Base-by-base conservation (phyloP, 2,113 vertebrate genomes). In the Eonycteris spelaea region DNA sequence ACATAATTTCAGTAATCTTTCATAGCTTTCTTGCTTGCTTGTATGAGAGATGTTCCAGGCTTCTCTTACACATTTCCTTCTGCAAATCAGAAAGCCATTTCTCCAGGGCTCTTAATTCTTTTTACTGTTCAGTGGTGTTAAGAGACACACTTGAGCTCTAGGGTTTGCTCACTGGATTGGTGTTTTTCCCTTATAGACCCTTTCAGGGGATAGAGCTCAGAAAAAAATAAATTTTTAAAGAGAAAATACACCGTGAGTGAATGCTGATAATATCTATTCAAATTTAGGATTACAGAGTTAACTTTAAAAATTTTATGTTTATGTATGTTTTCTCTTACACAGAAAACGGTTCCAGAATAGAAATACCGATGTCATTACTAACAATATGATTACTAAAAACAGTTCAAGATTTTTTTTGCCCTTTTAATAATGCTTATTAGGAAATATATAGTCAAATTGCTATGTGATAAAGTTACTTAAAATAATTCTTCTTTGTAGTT, bases 401-500 rank as follows among this genome's bases (percentile, higher is more conserved):
- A 65, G 38, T 90, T 96, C 48, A 61, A 91, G 30, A 28, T 67
- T 40, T 26, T 16, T 45, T 43, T 73, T 33, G 3, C 26, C 13
- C 28, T 79, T 90, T 96, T 73, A 15, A 38, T 85, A 68, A 28
- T n/a, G 79, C 78, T 19, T 7, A 48, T 68, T 87, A 95, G 22
- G 30, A 33, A 83, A 84, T 84, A 7, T 78, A 57, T 0, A 51
- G 48, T 51, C 48, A 90, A 57, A 67, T 92, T 94, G 35, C 71
- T 92, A 1, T 45, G 24, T 53, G 16, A 86, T 91, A 86, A 88
- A 93, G 18, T 86, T 78, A 33, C 79, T 96, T 92, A 70, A 79
- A 94, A 48, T 91, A 93, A 88, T 77, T 89, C 18, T 4, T 68
- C 38, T 95, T 61, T 91, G 30, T 92, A 77, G 38, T 94, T 92